phyloP scores from a whole-genome alignment of 2,888 invertebrate species.

The Lingula anatina region DNA sequence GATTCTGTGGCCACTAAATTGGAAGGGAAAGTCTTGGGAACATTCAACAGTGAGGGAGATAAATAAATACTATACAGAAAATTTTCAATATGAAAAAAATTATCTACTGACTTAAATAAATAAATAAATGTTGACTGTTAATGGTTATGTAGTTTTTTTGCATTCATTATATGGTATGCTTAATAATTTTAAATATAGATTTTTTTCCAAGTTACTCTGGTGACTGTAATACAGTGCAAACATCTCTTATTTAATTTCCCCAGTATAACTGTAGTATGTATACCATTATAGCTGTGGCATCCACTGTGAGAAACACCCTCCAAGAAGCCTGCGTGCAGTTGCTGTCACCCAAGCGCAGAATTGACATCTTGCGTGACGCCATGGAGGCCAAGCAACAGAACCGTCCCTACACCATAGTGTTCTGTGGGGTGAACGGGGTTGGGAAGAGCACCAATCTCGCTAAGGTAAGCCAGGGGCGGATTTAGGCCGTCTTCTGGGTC shows the following conservation, averaged over 20 bases:
- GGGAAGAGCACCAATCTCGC: constrained; percentile 98
- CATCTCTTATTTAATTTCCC: constrained; percentile 4
- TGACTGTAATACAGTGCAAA: neutral
- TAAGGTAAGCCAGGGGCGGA: constrained; percentile 67
- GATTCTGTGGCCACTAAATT: constrained; percentile 85
- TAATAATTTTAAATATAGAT: no score
- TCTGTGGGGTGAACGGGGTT: constrained; percentile 98
- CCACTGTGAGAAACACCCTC: constrained; percentile 79
- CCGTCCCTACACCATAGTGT: constrained; percentile 92
- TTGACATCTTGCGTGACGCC: constrained; percentile 94
- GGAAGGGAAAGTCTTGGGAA: constrained; percentile 85
- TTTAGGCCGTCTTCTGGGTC: no score
- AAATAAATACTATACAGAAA: no score
- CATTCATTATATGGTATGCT: no score
- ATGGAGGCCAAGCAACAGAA: constrained; percentile 74
- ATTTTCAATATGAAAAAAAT: no score
- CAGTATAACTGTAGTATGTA: no score
- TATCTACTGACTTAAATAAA: no score
- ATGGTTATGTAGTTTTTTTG: no score
- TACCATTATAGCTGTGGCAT: constrained; percentile 77
- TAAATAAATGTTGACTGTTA: no score
- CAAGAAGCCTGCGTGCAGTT: constrained; percentile 90
- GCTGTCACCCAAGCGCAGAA: constrained; percentile 86
- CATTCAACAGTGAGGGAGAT: constrained; percentile 67
- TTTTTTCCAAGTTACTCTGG: neutral